A percentile compares a stretch with the other conserved stretches of the same genome.
Conservation (phyloP, 2,113 vertebrate species). For the Ranitomeya imitator region DNA sequence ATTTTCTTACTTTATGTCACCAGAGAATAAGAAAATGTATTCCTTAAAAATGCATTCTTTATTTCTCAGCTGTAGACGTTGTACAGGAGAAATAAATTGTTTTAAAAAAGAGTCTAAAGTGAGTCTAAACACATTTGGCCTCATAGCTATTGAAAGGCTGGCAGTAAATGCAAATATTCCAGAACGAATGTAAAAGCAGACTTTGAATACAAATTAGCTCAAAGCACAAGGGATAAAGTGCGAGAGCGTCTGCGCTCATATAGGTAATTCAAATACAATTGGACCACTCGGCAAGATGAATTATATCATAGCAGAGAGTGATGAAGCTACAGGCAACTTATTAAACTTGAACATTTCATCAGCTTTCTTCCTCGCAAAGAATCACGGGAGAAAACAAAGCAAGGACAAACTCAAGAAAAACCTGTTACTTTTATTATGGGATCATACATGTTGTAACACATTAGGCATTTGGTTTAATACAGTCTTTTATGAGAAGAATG, state of each 20-base stretch:
- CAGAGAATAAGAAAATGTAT: not conserved
- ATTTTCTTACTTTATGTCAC: constrained; percentile 7
- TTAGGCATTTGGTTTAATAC: not conserved
- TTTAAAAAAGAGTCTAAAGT: constrained; percentile 17
- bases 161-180: constrained; percentile 53
- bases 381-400: constrained; percentile 16
- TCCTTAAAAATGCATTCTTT: constrained; percentile 1
- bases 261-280: constrained; percentile 53
- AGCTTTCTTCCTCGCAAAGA: constrained; percentile 18
- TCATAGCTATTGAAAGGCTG: constrained; percentile 35
- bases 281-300: constrained; percentile 51
- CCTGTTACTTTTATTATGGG: constrained; percentile 1
- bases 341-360: constrained; percentile 47
- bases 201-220: constrained; percentile 49
- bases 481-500: not conserved
- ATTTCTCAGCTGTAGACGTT: not conserved
- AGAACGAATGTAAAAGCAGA: constrained; percentile 33
- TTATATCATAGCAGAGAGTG: constrained; percentile 42
- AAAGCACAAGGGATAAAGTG: constrained; percentile 48
- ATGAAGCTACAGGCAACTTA: constrained; percentile 43
- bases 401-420: constrained; percentile 13
- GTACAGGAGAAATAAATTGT: constrained; percentile 5
- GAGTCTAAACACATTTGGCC: constrained; percentile 44
- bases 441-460: constrained; percentile 8
- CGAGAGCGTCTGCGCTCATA: constrained; percentile 31